phyloP scores from a whole-genome alignment of 2,888 invertebrate genomes.

The Gnatocerus cornutus region DNA sequence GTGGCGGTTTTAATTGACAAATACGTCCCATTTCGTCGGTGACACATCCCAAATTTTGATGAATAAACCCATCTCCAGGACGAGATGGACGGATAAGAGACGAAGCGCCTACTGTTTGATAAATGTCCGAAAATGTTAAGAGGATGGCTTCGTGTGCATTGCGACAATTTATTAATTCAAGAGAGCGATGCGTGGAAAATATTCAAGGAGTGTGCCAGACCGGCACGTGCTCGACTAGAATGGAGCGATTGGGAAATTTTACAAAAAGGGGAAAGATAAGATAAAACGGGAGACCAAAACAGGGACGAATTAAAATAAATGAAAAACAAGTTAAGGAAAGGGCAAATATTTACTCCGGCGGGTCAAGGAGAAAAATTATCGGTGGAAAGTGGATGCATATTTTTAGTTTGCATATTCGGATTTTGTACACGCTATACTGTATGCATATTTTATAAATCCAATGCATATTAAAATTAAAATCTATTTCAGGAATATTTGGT shows the following conservation, averaged over 20 bases:
- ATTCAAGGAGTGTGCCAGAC: slow-evolving; percentile 66
- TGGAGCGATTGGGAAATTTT: slow-evolving; percentile 32
- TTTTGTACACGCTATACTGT: no score
- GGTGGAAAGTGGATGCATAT: no score
- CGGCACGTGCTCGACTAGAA: slow-evolving; percentile 65
- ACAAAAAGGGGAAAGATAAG: slow-evolving; percentile 5
- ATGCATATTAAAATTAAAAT: no score
- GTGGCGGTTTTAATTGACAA: slow-evolving; percentile 40
- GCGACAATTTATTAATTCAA: slow-evolving; percentile 49
- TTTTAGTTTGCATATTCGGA: no score
- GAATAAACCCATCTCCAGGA: slow-evolving; percentile 37
- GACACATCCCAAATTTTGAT: slow-evolving; percentile 44
- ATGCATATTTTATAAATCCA: no score
- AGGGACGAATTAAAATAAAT: background rate
- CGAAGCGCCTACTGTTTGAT: slow-evolving; percentile 61
- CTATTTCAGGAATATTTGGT: no score
- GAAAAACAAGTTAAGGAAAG: background rate
- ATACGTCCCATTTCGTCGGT: slow-evolving; percentile 38
- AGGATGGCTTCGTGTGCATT: slow-evolving; percentile 40
- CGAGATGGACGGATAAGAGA: slow-evolving; percentile 39
- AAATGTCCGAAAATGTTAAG: slow-evolving; percentile 54
- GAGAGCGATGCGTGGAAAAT: slow-evolving; percentile 50
- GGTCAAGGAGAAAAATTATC: no score
- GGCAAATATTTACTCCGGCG: no score
- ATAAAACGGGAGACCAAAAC: background rate